Evolutionary conservation across 2,113 vertebrate genomes (phyloP), one percentile per base, ranked within the genome.

Genomic region (Mus pahari): DNA sequence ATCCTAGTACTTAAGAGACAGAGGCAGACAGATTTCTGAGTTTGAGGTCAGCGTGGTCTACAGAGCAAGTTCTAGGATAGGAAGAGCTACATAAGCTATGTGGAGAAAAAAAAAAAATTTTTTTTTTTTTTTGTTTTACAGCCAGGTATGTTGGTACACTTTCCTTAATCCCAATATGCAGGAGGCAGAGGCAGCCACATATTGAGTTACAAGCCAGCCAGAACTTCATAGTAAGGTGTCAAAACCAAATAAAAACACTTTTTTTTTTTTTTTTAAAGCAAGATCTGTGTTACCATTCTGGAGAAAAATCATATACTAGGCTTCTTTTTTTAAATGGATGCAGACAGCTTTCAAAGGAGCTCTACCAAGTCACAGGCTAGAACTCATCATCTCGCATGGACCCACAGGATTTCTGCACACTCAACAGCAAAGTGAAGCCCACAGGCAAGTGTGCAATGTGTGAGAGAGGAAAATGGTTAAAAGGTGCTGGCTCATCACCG

Each of bases 301-400:
- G 55, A 11, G 39, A 75, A 36, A 5, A 39, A 10, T 39, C 28
- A 64, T 74, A 1, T 17, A 13, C 84, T 66, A 24, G 48, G 64
- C n/a, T 58, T 74, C 5, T 75, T 75, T 11, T 11, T 83, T 70
- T 53, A 4, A 50, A 17, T 83, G 73, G 55, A 68, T 83, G 45
- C 45, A 75, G 53, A 77, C 17, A 79, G 77, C 74, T 74, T 86
- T 92, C 86, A 45, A 81, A 50, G 90, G 60, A 79, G 45, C 53
- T 77, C 10, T 58, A 55, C 50, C 86, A 36, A 94, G 58, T 95
- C 28, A 70, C 86, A 62, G 70, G 87, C 83, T 86, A 73, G 36
- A 60, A 42, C 62, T 74, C 64, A 73, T 78, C 28, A 60, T 71
- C 78, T 90, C 50, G 87, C 16, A 39, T 1, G 0, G 42, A 73